phyloP scores from a whole-genome alignment of 2,888 invertebrate species.

The Agriopis leucophaearia region DNA sequence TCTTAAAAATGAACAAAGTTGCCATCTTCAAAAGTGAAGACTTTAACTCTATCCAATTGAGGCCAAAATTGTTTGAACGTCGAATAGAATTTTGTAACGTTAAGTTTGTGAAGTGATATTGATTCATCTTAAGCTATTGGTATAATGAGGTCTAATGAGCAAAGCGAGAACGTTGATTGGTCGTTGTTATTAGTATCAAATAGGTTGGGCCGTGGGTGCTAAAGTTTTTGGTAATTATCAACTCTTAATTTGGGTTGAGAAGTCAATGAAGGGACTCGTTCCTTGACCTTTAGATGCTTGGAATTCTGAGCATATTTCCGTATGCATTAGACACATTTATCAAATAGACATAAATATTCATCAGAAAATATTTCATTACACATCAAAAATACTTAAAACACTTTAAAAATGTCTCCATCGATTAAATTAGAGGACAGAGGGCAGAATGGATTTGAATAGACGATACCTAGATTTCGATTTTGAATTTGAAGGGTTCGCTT shows the following conservation, averaged over 20 bases:
- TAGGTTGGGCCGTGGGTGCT: constrained; percentile 44
- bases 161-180: constrained; percentile 61
- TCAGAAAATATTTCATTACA: neutral
- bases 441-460: too few relatives aligned
- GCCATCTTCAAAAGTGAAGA: constrained; percentile 14
- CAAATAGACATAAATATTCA: constrained; percentile 3
- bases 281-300: constrained; percentile 39
- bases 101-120: constrained; percentile 51
- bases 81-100: constrained; percentile 19
- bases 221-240: constrained; percentile 45
- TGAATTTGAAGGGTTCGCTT: too few relatives aligned
- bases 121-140: constrained; percentile 57
- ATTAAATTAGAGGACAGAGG: too few relatives aligned
- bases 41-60: constrained; percentile 26
- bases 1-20: constrained; percentile 25
- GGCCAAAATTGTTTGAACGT: constrained; percentile 40
- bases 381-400: neutral
- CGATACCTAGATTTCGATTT: too few relatives aligned
- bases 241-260: constrained; percentile 37
- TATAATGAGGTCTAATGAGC: constrained; percentile 63
- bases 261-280: constrained; percentile 40
- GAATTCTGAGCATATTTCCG: constrained; percentile 22
- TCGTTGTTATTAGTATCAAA: constrained; percentile 57
- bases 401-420: neutral
- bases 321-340: constrained; percentile 6